Evolutionary conservation across 2,797 vertebrate genomes (phyloP).

Genomic region (Liparis tanakae): DNA sequence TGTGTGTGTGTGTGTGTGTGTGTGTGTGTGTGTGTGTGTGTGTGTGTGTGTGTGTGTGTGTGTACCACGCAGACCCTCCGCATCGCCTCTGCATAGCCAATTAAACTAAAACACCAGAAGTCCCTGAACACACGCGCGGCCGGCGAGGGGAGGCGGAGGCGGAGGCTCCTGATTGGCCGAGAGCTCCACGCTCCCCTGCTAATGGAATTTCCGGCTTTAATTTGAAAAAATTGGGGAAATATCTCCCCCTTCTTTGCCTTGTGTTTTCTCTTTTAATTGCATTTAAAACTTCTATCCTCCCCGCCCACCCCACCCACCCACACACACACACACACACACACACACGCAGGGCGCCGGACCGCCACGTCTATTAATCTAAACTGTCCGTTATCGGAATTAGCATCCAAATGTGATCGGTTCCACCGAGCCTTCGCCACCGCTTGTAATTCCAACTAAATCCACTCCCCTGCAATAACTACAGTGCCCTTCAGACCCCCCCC

Average conservation of each 20-base stretch:
- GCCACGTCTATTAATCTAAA: conserved; percentile 79
- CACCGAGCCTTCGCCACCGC: conserved; percentile 65
- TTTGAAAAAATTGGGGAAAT: conserved; percentile 79
- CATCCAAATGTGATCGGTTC: conserved; percentile 81
- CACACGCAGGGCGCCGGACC: conserved; percentile 24
- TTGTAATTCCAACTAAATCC: conserved; percentile 76
- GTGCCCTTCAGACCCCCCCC: conserved; percentile 71
- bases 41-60: conserved; percentile 35
- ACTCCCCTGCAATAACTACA: conserved; percentile 80
- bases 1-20: conserved; percentile 33
- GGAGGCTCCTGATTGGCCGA: conserved; percentile 81
- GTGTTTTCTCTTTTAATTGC: conserved; percentile 78
- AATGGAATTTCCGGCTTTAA: conserved; percentile 81
- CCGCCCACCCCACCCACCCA: conserved; percentile 2
- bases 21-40: conserved; percentile 26
- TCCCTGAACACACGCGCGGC: conserved; percentile 68
- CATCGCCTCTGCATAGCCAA: conserved; percentile 59
- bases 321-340: too few relatives aligned
- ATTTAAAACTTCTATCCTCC: conserved; percentile 79
- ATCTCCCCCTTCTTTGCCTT: conserved; percentile 68
- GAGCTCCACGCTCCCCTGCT: conserved; percentile 76
- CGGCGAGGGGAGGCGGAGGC: conserved; percentile 76
- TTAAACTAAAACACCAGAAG: conserved; percentile 74
- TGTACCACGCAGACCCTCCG: conserved; percentile 39
- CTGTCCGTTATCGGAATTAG: conserved; percentile 80